phyloP scores from a whole-genome alignment of 2,888 invertebrate genomes.

The Amphimallon solstitiale region DNA sequence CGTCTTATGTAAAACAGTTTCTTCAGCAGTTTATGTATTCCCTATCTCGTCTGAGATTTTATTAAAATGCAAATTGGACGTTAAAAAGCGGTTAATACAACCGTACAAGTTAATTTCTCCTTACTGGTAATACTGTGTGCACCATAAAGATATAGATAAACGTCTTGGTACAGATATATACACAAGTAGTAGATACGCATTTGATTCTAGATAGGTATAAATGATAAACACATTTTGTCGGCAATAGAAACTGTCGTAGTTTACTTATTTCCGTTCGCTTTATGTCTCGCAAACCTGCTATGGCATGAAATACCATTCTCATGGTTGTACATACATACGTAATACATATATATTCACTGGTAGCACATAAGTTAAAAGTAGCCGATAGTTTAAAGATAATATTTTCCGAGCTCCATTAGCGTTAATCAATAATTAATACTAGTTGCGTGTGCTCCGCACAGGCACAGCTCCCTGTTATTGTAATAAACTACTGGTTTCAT shows the following conservation, averaged over 20 bases:
- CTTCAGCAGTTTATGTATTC: too few species aligned
- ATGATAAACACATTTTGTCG: constrained; percentile 14
- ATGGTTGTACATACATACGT: background rate
- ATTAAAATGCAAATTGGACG: constrained; percentile 26
- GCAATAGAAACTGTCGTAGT: constrained; percentile 9
- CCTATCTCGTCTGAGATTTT: constrained; percentile 1
- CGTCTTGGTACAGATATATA: background rate
- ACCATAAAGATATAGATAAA: constrained; percentile 24
- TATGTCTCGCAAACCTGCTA: background rate
- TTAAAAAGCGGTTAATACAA: background rate
- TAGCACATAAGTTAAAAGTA: constrained; percentile 34
- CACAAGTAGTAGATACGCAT: background rate
- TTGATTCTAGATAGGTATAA: constrained; percentile 1
- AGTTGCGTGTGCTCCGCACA: constrained; percentile 43
- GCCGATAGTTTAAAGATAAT: constrained; percentile 44
- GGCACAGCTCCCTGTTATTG: constrained; percentile 43
- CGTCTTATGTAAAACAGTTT: too few species aligned
- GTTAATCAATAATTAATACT: constrained; percentile 49
- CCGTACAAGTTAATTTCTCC: constrained; percentile 1
- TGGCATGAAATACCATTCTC: constrained; percentile 2
- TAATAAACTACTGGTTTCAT: constrained; percentile 44
- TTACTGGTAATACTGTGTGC: constrained; percentile 2
- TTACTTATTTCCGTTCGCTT: constrained; percentile 19
- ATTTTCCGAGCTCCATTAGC: constrained; percentile 45
- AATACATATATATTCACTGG: too few species aligned